Base-by-base conservation (phyloP, 2,113 vertebrate genomes). In the Pituophis catenifer region DNA sequence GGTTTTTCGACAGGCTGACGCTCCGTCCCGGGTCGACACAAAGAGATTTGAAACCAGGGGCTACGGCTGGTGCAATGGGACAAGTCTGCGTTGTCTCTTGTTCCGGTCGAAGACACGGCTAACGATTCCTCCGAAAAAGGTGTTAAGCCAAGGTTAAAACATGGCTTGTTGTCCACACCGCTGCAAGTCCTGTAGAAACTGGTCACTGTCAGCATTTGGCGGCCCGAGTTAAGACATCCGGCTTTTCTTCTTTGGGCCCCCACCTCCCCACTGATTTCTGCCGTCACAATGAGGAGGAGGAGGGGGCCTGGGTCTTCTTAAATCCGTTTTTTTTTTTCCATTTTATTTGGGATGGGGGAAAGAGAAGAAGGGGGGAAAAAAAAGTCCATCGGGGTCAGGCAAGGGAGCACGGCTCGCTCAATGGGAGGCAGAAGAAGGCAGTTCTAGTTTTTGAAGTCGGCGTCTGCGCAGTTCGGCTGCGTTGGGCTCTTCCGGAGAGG, bases 391-490 rank as follows among this genome's bases (percentile, higher is more conserved):
- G 38, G 1, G 11, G 26, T 13, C 52, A 59, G 92, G 54, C 86
- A 90, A 92, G 26, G 38, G 90, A 55, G 88, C 44, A 92, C 86
- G 92, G 88, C 53, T 86, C 5, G 85, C 93, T 99, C 98, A 99
- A 95, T 98, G 98, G 52, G 98, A 97, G 6, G 87, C n/a, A 1
- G 98, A 94, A 0, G 98, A 96, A 0, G 96, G 91, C 0, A 95
- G 97, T 94, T 98, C 98, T 52, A 99, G 95, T 95, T 99, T 99
- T 5, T 98, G 98, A 29, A 99, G 98, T 15, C 99, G 98, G 5
- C 99, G 98, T n/a, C 98, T 97, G 70, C 99, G 98, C 52, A 99
- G 96, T 94, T 99, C 99, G 0, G 98, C 98, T 0, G 98, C 95
- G 2, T 98, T 98, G 0, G 99, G 99, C 81, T 98, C 99, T 0